Conservation (phyloP, 2,797 vertebrate genomes). For the Sus cebifrons region DNA sequence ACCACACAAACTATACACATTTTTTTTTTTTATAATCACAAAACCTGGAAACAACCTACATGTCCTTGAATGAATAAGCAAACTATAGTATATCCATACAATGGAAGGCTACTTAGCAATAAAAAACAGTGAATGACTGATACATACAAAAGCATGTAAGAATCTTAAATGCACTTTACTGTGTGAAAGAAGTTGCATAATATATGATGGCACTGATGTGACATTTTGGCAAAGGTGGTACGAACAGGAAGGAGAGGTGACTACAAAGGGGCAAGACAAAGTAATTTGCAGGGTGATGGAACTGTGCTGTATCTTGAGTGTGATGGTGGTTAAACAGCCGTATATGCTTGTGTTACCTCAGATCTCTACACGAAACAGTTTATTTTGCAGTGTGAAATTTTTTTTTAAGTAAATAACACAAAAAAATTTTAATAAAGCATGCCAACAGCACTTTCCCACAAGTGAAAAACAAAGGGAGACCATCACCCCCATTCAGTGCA, state of each 20-base stretch:
- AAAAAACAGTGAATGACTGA: background rate
- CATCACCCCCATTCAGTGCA: background rate
- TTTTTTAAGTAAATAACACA: background rate
- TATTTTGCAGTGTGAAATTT: background rate
- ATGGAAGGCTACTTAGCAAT: background rate
- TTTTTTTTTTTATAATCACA: background rate
- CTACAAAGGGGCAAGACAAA: background rate
- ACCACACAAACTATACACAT: background rate
- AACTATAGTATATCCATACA: background rate
- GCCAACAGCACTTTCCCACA: background rate
- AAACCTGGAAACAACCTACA: background rate
- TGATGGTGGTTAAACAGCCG: background rate
- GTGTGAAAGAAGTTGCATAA: background rate
- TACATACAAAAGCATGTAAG: background rate
- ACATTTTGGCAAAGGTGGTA: conserved; percentile 13
- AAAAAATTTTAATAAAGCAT: background rate
- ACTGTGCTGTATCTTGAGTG: background rate
- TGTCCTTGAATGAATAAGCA: background rate
- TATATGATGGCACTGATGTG: background rate
- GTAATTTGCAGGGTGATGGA: background rate
- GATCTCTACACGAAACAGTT: background rate
- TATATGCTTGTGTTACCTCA: background rate
- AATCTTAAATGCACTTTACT: background rate
- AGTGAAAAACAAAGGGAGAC: background rate
- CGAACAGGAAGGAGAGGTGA: background rate